Conservation (phyloP, 2,113 vertebrate genomes). For the Ptilonorhynchus violaceus region DNA sequence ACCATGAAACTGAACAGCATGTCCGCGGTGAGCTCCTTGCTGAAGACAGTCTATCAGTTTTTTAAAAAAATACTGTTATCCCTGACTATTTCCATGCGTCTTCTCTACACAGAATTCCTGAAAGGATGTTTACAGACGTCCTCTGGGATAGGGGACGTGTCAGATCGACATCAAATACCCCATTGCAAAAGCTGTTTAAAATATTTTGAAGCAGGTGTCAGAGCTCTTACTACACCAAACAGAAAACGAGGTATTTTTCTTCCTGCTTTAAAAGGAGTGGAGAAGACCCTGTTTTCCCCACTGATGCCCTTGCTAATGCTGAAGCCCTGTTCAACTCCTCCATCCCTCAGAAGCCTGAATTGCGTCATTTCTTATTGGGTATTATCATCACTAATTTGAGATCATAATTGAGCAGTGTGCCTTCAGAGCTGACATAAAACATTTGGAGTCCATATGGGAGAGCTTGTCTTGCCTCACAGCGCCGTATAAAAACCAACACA, state of each 20-base stretch:
- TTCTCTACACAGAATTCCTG: background rate
- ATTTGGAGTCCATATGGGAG: slow-evolving; percentile 33
- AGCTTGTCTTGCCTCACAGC: background rate
- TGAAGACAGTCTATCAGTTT: background rate
- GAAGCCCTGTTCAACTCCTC: background rate
- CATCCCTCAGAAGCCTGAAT: background rate
- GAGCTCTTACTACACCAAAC: background rate
- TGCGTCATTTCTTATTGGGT: background rate
- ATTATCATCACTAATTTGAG: slow-evolving; percentile 31
- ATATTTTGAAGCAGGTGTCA: background rate
- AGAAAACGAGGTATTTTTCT: background rate
- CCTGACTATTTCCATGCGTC: background rate
- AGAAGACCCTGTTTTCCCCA: background rate
- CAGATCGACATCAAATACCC: background rate
- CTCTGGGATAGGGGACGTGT: background rate
- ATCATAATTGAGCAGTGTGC: slow-evolving; percentile 2
- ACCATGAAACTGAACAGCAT: background rate
- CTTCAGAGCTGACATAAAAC: background rate
- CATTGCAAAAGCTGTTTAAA: background rate
- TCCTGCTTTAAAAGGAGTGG: background rate
- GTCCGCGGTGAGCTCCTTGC: background rate
- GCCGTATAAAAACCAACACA: background rate
- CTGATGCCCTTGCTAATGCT: background rate
- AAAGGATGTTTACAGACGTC: background rate
- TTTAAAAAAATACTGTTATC: background rate